A percentile compares a stretch with the other conserved stretches of the same genome.
Conservation (phyloP, 2,797 vertebrate genomes). For the Danio aesculapii region DNA sequence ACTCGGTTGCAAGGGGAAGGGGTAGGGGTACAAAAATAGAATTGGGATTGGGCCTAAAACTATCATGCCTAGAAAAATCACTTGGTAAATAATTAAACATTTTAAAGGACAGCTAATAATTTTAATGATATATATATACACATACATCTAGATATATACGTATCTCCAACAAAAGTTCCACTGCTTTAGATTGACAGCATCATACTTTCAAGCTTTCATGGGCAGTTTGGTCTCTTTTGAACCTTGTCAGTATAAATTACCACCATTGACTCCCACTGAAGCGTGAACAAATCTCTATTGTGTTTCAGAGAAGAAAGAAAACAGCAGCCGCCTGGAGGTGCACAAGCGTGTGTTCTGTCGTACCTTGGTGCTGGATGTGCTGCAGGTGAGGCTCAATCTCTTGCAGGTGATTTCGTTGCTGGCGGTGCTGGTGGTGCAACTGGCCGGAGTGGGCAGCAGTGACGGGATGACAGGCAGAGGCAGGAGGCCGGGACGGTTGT, state of each 20-base stretch:
- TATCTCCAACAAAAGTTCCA: too few species aligned
- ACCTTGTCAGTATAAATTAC: background rate
- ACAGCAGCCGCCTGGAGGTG: background rate
- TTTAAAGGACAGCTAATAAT: too few species aligned
- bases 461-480: slow-evolving; percentile 85
- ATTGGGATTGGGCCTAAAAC: too few species aligned
- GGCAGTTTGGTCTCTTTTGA: background rate
- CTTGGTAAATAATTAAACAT: too few species aligned
- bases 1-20: too few species aligned
- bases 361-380: slow-evolving; percentile 83
- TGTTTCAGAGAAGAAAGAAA: background rate
- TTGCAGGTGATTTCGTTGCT: slow-evolving; percentile 80
- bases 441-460: slow-evolving; percentile 80
- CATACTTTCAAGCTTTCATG: background rate
- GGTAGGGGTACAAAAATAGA: too few species aligned
- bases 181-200: too few species aligned
- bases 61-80: too few species aligned
- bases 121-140: too few species aligned
- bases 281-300: background rate
- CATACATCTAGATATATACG: too few species aligned
- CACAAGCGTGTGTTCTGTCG: slow-evolving; percentile 48
- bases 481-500: slow-evolving; percentile 84
- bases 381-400: slow-evolving; percentile 80
- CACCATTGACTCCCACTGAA: background rate
- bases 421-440: slow-evolving; percentile 72